phyloP scores from a whole-genome alignment of 2,888 invertebrate genomes.

The Sepioteuthis lessoniana region DNA sequence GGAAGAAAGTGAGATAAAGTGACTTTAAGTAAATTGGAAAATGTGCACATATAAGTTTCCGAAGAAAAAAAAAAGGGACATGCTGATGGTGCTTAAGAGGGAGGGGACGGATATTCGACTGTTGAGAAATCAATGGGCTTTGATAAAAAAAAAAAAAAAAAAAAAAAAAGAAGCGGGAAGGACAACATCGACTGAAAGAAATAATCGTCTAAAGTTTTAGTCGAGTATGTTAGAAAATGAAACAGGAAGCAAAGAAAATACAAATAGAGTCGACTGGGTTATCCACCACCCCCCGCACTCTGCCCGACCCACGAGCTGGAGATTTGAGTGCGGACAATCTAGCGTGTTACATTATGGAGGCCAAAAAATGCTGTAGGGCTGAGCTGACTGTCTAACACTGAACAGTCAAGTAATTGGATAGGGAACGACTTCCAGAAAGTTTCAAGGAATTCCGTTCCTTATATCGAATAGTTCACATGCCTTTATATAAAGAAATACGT shows the following conservation, averaged over 20 bases:
- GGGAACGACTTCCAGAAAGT: neutral
- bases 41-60: constrained; percentile 33
- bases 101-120: neutral
- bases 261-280: neutral
- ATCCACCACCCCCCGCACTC: too few relatives aligned
- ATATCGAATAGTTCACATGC: neutral
- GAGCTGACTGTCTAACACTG: neutral
- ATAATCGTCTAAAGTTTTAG: constrained; percentile 5
- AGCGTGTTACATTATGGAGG: neutral
- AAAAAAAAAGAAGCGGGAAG: neutral
- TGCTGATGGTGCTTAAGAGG: neutral
- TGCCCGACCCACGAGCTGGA: neutral
- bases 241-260: constrained; percentile 33
- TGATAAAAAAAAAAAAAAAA: neutral
- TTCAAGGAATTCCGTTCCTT: neutral
- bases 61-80: neutral
- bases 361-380: neutral
- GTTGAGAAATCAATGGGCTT: neutral
- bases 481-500: neutral
- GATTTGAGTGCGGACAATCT: neutral
- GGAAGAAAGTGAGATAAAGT: neutral
- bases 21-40: neutral
- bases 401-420: neutral
- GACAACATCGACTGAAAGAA: neutral
- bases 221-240: neutral